Evolutionary conservation across 2,797 vertebrate genomes (phyloP).

Genomic region (Oophaga sylvatica): DNA sequence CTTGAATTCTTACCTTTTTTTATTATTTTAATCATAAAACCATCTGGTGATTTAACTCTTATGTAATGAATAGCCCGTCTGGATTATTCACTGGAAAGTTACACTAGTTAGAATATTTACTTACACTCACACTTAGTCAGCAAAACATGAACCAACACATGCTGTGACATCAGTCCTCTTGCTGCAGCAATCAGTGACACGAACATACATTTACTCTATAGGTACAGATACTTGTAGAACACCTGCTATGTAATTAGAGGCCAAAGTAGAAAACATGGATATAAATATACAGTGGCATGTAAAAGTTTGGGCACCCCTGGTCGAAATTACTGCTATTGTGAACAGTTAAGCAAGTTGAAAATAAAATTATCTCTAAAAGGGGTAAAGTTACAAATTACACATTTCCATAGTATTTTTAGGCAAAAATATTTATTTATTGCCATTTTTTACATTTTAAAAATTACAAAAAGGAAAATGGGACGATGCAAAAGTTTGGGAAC

Average conservation of each 20-base stretch:
- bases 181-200: background rate
- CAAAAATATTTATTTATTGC: too few relatives aligned
- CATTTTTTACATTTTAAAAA: too few relatives aligned
- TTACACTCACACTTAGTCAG: constrained; percentile 20
- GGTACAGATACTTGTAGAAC: background rate
- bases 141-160: constrained; percentile 37
- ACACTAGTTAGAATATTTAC: constrained; percentile 20
- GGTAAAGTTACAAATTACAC: too few relatives aligned
- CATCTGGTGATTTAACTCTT: constrained; percentile 34
- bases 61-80: constrained; percentile 43
- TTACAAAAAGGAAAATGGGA: too few relatives aligned
- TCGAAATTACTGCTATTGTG: too few relatives aligned
- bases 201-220: background rate
- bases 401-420: too few relatives aligned
- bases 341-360: too few relatives aligned
- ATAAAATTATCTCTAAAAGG: too few relatives aligned
- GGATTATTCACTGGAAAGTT: constrained; percentile 32
- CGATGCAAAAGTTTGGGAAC: too few relatives aligned
- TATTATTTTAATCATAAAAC: background rate
- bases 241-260: background rate
- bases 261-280: background rate
- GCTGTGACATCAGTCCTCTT: constrained; percentile 4
- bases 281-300: too few relatives aligned
- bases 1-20: background rate
- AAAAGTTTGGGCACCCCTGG: too few relatives aligned